These are phyloP conservation scores for Andrena camellia DNA, from an alignment of 2,888 invertebrate genomes.

Conservation along the genomic window DNA sequence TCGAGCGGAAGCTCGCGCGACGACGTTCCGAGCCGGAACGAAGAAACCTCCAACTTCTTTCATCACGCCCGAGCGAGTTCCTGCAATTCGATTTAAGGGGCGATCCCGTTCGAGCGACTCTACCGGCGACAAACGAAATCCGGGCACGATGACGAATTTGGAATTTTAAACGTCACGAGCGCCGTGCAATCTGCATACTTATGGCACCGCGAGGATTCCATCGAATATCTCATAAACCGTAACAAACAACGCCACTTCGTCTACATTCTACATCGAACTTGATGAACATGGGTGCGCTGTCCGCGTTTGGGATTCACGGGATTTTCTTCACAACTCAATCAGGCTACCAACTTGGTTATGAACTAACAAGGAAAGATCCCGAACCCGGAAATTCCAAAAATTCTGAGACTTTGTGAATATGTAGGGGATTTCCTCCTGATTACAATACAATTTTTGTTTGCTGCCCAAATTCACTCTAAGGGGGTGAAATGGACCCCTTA, in stretches of 20 bases:
- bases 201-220: neutral
- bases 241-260: neutral
- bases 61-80: constrained; percentile 64
- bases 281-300: neutral
- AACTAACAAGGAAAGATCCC: neutral
- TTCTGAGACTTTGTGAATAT: no score
- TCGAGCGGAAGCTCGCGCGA: constrained; percentile 70
- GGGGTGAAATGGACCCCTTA: no score
- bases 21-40: constrained; percentile 61
- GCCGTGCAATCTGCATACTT: constrained; percentile 39
- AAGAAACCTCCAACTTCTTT: constrained; percentile 67
- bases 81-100: constrained; percentile 71
- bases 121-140: constrained; percentile 49
- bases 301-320: neutral
- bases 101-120: constrained; percentile 57
- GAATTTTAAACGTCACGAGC: constrained; percentile 52
- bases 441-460: no score
- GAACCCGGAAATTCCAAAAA: no score
- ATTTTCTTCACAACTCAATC: neutral
- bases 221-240: neutral
- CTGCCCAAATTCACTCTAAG: no score
- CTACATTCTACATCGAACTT: neutral
- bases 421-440: no score
- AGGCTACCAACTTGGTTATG: neutral
- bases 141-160: constrained; percentile 61